Percentiles rank a stretch among this genome's conserved stretches.
phyloP scores from a whole-genome alignment of 1,140 invertebrate species.

The Bombus sylvicola region DNA sequence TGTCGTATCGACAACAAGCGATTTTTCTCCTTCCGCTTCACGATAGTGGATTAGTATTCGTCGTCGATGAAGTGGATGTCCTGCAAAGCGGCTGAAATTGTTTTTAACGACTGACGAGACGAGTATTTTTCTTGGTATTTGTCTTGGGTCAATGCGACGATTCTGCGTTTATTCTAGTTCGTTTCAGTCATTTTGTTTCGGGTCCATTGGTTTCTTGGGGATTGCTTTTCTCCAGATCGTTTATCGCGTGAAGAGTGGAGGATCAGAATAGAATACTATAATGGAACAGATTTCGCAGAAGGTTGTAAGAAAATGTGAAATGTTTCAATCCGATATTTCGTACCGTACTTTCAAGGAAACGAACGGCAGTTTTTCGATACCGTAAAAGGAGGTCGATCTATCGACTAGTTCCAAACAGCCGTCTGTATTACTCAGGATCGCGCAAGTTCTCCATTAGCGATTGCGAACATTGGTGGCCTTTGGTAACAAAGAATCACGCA shows the following conservation, averaged over 20 bases:
- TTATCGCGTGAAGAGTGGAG: constrained; percentile 5
- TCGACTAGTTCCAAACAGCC: constrained; percentile 18
- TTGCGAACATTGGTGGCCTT: not conserved
- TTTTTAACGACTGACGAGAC: not conserved
- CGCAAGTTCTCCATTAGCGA: not conserved
- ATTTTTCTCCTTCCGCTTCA: not conserved
- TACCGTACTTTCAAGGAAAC: not conserved
- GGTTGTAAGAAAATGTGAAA: not conserved
- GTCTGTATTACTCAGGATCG: not conserved
- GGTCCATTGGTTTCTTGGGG: not conserved
- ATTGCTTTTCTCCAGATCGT: not conserved
- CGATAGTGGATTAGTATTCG: not conserved
- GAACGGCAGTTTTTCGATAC: not conserved
- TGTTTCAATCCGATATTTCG: not conserved
- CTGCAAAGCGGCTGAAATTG: constrained; percentile 44
- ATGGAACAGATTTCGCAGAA: not conserved
- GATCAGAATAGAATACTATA: too few relatives aligned
- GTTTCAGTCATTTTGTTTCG: not conserved
- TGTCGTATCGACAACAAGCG: not conserved
- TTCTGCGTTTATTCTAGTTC: not conserved
- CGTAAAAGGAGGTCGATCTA: constrained; percentile 6
- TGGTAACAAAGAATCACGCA: too few relatives aligned
- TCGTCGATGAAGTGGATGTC: not conserved
- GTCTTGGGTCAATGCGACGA: not conserved
- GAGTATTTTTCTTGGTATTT: not conserved